These are phyloP conservation scores for Rhinoderma darwinii DNA, from an alignment of 2,113 vertebrate genomes.

Conservation along the genomic window DNA sequence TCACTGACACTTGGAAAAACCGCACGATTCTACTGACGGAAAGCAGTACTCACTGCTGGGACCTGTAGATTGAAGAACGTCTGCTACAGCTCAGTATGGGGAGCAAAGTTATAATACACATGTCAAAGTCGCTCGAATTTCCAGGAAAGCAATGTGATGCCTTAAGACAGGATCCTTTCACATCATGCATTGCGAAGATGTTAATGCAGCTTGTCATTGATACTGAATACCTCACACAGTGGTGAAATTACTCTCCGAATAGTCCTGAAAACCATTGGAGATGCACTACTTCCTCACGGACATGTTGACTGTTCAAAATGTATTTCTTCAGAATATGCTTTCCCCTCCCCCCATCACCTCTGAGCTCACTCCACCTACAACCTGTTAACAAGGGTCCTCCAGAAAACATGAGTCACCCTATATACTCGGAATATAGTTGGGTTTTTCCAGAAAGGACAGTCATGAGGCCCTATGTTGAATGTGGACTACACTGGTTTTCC, in stretches of 20 bases:
- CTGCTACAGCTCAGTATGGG: slow-evolving; percentile 15
- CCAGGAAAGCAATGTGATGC: slow-evolving; percentile 21
- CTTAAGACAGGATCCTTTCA: slow-evolving; percentile 5
- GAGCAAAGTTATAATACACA: background rate
- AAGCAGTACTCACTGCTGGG: background rate
- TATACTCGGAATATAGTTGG: too few relatives aligned
- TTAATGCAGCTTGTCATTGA: slow-evolving; percentile 27
- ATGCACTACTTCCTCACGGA: too few relatives aligned
- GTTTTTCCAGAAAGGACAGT: too few relatives aligned
- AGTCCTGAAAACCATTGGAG: background rate
- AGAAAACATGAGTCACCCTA: too few relatives aligned
- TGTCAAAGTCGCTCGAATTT: background rate
- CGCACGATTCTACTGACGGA: background rate
- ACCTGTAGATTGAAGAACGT: background rate
- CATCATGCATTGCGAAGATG: slow-evolving; percentile 1
- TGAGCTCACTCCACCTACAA: too few relatives aligned
- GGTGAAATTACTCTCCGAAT: background rate
- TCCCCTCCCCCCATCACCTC: too few relatives aligned
- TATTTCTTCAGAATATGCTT: too few relatives aligned
- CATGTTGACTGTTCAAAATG: too few relatives aligned
- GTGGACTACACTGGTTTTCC: too few relatives aligned
- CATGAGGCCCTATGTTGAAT: too few relatives aligned
- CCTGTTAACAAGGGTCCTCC: too few relatives aligned
- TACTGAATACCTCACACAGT: background rate
- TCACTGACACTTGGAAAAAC: slow-evolving; percentile 3